Evolutionary conservation across 2,113 vertebrate species (phyloP), one percentile per base, ranked within the genome.

Genomic region (Hemiprocne comata): DNA sequence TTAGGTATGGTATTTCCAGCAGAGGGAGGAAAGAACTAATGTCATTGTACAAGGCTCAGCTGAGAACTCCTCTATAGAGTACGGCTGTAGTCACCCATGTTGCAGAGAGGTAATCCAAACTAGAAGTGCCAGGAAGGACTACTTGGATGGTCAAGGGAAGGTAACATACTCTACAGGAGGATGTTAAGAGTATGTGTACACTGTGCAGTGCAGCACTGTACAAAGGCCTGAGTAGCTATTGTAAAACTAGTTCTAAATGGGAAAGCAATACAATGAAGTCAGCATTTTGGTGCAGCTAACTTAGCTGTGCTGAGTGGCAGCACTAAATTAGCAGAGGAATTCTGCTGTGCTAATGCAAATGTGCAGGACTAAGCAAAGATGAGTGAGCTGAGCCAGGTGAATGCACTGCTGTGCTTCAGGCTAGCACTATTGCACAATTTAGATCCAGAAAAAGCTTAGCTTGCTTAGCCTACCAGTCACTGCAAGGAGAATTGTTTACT

Each of bases 381-480:
- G 62, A 62, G 44, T 38, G 75, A 85, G 74, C 60, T 85, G 93
- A 92, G 79, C 46, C 71, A 67, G 86, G 66, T 54, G 62, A 62
- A 46, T 25, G 17, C 31, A 12, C 16, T 38, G 61, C 20, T 67
- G 36, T 83, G 44, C 90, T 80, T 44, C 72, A 91, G 81, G 90
- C 58, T 62, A 12, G 6, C 34, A 15, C 12, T 8, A 0, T 9
- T 58, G 26, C 26, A 0, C 1, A 11, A 21, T 70, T 73, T 5
- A 29, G 54, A 60, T 40, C 75, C 75, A 64, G 33, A 55, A 79
- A 88, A 21, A 55, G 31, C 46, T 67, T 36, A 66, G 29, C 53
- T 95, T 67, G 72, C 75, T 60, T 2, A 60, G 58, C 44, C 42
- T 46, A 3, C 40, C 57, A 58, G 28, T 18, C 19, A 10, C 58